A percentile compares a stretch with the other conserved stretches of the same genome.
Evolutionary conservation across 2,113 vertebrate species (phyloP).

Genomic region (Takifugu flavidus): DNA sequence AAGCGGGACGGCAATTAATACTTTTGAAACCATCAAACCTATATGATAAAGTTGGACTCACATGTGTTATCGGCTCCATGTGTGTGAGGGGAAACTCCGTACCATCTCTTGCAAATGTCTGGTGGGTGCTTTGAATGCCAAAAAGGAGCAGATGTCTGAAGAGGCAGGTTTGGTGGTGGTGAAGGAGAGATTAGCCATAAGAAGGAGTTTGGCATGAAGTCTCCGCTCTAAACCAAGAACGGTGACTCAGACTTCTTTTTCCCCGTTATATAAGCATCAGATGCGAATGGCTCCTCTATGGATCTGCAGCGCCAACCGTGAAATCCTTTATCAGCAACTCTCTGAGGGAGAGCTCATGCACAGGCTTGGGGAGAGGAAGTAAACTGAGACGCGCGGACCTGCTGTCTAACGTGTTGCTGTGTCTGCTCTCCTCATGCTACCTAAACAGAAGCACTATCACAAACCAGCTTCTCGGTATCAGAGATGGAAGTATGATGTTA

Average conservation of each 20-base stretch:
- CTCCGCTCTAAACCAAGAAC: constrained; percentile 19
- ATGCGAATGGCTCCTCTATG: not conserved
- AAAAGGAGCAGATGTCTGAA: no score
- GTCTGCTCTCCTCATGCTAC: constrained; percentile 30
- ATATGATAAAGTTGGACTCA: no score
- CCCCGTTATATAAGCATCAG: no score
- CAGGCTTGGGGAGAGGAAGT: constrained; percentile 39
- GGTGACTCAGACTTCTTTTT: constrained; percentile 19
- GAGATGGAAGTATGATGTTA: constrained; percentile 71
- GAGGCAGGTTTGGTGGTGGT: no score
- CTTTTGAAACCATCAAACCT: no score
- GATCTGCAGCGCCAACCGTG: constrained; percentile 34
- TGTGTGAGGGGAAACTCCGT: no score
- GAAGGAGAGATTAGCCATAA: no score
- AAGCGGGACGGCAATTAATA: no score
- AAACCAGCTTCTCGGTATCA: constrained; percentile 34
- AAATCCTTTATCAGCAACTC: constrained; percentile 8
- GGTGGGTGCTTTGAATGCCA: no score
- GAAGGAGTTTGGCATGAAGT: constrained; percentile 9
- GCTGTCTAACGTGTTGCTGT: constrained; percentile 20
- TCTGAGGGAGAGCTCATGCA: constrained; percentile 17
- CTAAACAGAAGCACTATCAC: constrained; percentile 37
- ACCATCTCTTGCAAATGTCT: no score
- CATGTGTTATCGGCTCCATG: no score
- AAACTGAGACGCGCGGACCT: constrained; percentile 31